These are phyloP conservation scores for Parochlus steinenii DNA, from an alignment of 2,888 invertebrate species.

Conservation along the genomic window DNA sequence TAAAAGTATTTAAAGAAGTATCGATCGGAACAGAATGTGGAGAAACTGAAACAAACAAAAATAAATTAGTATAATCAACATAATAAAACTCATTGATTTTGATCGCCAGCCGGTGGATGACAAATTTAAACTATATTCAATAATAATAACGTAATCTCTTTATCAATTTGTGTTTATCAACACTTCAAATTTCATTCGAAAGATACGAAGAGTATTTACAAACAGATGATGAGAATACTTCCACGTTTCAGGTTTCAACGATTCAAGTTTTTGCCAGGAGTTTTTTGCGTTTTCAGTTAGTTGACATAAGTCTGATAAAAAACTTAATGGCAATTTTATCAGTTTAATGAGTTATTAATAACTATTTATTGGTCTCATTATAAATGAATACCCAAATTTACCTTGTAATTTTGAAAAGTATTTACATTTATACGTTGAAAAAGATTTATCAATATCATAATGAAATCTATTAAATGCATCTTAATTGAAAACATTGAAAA, in stretches of 20 bases:
- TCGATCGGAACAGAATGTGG: slow-evolving; percentile 10
- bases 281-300: too few relatives aligned
- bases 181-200: background rate
- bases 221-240: slow-evolving; percentile 6
- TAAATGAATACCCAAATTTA: too few relatives aligned
- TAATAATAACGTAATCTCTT: slow-evolving; percentile 1
- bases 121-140: background rate
- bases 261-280: too few relatives aligned
- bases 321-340: too few relatives aligned
- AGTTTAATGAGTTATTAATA: too few relatives aligned
- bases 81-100: background rate
- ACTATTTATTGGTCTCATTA: too few relatives aligned
- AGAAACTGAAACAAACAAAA: slow-evolving; percentile 3
- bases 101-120: background rate
- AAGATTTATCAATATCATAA: too few relatives aligned
- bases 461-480: too few relatives aligned
- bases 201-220: background rate
- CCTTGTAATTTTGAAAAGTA: too few relatives aligned
- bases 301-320: too few relatives aligned
- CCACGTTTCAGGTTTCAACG: slow-evolving; percentile 9
- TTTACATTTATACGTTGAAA: too few relatives aligned
- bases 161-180: slow-evolving; percentile 9
- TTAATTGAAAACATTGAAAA: too few relatives aligned
- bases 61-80: background rate
- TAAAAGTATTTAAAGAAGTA: slow-evolving; percentile 35